phyloP scores from a whole-genome alignment of 2,797 vertebrate genomes.

The Merluccius polli region DNA sequence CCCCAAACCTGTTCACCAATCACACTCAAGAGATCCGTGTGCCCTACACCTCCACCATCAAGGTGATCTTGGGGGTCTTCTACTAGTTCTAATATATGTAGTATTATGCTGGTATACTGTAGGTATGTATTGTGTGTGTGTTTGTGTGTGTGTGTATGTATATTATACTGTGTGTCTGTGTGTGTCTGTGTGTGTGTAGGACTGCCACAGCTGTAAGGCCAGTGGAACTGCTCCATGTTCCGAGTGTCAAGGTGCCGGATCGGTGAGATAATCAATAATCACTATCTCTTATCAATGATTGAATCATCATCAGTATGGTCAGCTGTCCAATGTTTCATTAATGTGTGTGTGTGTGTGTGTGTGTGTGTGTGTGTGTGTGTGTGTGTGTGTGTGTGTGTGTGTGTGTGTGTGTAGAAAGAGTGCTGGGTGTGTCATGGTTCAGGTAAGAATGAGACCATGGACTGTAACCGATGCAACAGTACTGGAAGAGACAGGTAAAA shows the following conservation, averaged over 20 bases:
- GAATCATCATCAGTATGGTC: neutral
- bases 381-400: conserved; percentile 11
- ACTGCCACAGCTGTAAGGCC: conserved; percentile 47
- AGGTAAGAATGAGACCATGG: neutral
- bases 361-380: conserved; percentile 3
- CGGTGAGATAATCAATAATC: conserved; percentile 37
- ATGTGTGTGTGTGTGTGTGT: conserved; percentile 1
- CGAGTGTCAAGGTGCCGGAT: conserved; percentile 42
- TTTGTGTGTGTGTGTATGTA: neutral
- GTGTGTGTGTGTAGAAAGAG: conserved; percentile 38
- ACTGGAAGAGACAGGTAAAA: conserved; percentile 53
- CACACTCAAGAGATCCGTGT: conserved; percentile 57
- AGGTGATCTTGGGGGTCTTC: conserved; percentile 53
- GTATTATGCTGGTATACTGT: no score
- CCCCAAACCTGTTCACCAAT: conserved; percentile 57
- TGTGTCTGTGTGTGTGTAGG: conserved; percentile 36
- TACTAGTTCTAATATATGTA: no score
- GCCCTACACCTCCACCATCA: conserved; percentile 68
- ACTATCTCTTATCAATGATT: conserved; percentile 1
- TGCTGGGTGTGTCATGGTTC: conserved; percentile 51
- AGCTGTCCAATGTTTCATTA: neutral
- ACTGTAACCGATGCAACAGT: conserved; percentile 34
- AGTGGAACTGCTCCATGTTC: conserved; percentile 31
- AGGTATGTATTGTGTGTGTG: neutral
- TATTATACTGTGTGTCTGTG: conserved; percentile 10